Conservation (phyloP, 2,888 invertebrate genomes). For the Octodonta nipae region DNA sequence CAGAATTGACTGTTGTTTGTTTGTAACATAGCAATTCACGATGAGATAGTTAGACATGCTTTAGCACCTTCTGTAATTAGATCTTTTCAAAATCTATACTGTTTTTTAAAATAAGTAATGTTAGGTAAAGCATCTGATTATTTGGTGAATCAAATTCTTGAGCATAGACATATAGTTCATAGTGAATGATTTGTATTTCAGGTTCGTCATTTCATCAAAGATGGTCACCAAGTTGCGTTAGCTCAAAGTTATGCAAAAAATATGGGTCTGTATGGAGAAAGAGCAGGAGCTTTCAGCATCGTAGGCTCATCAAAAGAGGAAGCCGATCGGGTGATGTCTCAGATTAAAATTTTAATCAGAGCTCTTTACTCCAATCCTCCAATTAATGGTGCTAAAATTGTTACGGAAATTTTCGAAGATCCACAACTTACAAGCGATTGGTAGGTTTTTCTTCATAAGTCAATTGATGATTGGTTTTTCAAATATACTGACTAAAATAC, state of each 20-base stretch:
- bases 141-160: too few species aligned
- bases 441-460: constrained; percentile 38
- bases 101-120: too few species aligned
- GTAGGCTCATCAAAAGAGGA: constrained; percentile 64
- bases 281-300: constrained; percentile 82
- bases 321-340: constrained; percentile 74
- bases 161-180: too few species aligned
- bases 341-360: constrained; percentile 87
- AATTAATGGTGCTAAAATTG: constrained; percentile 82
- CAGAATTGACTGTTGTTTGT: too few species aligned
- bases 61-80: too few species aligned
- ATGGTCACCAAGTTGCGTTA: constrained; percentile 75
- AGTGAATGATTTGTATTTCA: constrained; percentile 13
- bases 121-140: too few species aligned
- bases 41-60: too few species aligned
- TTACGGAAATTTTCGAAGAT: constrained; percentile 66
- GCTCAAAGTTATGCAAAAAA: constrained; percentile 96
- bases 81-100: too few species aligned
- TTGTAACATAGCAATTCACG: too few species aligned
- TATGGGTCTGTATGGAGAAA: constrained; percentile 86
- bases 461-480: too few species aligned
- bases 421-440: constrained; percentile 57
- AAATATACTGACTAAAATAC: too few species aligned
- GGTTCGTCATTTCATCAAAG: constrained; percentile 69
- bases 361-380: constrained; percentile 97